These are phyloP conservation scores for Triplophysa rosa DNA, from an alignment of 2,113 vertebrate genomes.

Conservation along the genomic window DNA sequence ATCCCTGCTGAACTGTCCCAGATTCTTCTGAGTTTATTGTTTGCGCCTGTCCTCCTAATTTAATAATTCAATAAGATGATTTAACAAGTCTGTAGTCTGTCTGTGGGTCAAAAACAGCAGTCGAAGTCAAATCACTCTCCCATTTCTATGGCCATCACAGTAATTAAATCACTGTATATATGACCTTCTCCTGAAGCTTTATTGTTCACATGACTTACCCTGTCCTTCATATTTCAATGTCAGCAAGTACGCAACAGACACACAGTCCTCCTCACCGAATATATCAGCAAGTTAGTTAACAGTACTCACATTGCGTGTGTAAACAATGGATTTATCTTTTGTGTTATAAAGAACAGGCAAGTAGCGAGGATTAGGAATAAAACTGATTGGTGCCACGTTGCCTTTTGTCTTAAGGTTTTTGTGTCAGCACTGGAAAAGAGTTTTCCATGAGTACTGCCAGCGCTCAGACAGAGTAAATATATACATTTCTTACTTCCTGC, in stretches of 20 bases:
- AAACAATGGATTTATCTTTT: too few species aligned
- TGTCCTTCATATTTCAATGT: slow-evolving; percentile 12
- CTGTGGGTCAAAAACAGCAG: slow-evolving; percentile 10
- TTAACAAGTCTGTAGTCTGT: background rate
- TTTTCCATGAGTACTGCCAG: too few species aligned
- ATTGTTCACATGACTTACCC: background rate
- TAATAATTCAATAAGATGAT: slow-evolving; percentile 20
- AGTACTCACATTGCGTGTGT: too few species aligned
- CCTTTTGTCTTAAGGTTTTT: too few species aligned
- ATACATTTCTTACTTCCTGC: background rate
- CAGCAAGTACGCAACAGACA: background rate
- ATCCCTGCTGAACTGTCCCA: background rate
- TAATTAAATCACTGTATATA: background rate
- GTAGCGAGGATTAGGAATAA: too few species aligned
- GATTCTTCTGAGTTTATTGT: slow-evolving; percentile 5
- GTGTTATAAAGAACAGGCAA: too few species aligned
- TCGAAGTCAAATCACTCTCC: background rate
- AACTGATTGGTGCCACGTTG: too few species aligned
- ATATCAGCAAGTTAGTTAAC: background rate
- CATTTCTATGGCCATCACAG: background rate
- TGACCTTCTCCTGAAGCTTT: background rate
- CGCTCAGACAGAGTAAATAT: too few species aligned
- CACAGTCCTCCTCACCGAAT: background rate
- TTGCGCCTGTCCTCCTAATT: slow-evolving; percentile 3
- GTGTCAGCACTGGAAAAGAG: too few species aligned